Evolutionary conservation across 2,888 invertebrate species (phyloP), one percentile per base, ranked within the genome.

Genomic region (Amphipoea oculea): DNA sequence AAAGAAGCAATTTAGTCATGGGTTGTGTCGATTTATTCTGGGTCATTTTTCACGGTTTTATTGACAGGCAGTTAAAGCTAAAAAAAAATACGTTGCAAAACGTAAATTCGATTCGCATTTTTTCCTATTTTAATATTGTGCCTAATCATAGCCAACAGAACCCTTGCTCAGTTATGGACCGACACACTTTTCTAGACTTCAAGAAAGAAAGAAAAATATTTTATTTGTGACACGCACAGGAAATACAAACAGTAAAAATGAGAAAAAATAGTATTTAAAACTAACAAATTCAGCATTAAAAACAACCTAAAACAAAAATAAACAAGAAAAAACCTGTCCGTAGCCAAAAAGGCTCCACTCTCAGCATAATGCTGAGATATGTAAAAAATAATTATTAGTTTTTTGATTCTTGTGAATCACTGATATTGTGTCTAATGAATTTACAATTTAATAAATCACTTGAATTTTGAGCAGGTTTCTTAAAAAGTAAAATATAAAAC

Each of bases 1-100:
- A 83, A 66, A 83, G 11, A 72, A 23, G 7, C 7, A 36, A 68
- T 82, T 72, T 60, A 60, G 20, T 65, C 42, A 60, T 82, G 62
- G 60, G 11, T 29, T 70, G 45, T 65, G 42, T 69, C 83, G 5
- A 14, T 3, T 54, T 65, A 76, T 63, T 69, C 69, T 54, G 11
- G 23, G 51, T 36, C 60, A 67, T 54, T 62, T 17, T 75, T 75
- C 29, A 82, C 54, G 40, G 67, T 36, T 67, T 75, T 60, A 42
- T 36, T 71, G 9, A 67, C 63, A 11, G 7, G 12, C 45, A 12
- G 62, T 29, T 69, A 48, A 60, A 71, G 62, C 62, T 75, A 1
- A 48, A 7, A 63, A n/a, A 66, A 81, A 48, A 45, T 1, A 29
- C 29, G 29, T 70, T 29, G 20, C 42, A 17, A n/a, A 68, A 82